Evolutionary conservation across 2,797 vertebrate species (phyloP).

Genomic region (Sebastiscus tertius): DNA sequence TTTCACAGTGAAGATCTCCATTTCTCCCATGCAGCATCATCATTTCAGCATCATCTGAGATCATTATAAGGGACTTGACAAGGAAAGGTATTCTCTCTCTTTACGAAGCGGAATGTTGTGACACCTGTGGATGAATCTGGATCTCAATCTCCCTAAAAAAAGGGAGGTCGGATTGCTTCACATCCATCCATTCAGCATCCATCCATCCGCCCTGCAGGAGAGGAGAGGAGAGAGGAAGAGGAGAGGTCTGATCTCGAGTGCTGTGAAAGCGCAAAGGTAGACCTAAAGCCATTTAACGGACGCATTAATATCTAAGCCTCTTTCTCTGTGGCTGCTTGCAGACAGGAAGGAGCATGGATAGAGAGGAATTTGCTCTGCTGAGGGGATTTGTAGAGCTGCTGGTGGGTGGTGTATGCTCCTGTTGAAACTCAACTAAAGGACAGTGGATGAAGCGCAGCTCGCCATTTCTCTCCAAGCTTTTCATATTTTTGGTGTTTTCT

Average conservation of each 20-base stretch:
- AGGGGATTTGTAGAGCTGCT: constrained; percentile 70
- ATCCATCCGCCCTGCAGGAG: constrained; percentile 28
- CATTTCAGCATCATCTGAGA: background rate
- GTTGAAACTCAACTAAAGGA: constrained; percentile 9
- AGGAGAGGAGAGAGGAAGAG: background rate
- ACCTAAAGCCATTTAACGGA: constrained; percentile 78
- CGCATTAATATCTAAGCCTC: constrained; percentile 80
- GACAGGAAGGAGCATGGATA: constrained; percentile 76
- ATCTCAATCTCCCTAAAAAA: background rate
- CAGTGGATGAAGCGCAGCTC: background rate
- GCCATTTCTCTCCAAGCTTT: too few species aligned
- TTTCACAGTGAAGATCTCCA: background rate
- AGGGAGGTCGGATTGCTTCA: constrained; percentile 25
- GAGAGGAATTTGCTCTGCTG: constrained; percentile 72
- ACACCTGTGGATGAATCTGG: constrained; percentile 71
- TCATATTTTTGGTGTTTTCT: too few species aligned
- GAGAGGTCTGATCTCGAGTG: constrained; percentile 61
- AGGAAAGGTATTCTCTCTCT: background rate
- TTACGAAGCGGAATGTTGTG: constrained; percentile 31
- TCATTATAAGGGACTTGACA: constrained; percentile 8
- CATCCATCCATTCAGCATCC: background rate
- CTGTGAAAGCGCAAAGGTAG: constrained; percentile 50
- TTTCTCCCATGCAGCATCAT: background rate
- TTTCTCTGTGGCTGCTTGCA: constrained; percentile 51
- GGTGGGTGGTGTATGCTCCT: constrained; percentile 19